Conservation (phyloP, 2,888 invertebrate species). For the Apodemia zela region DNA sequence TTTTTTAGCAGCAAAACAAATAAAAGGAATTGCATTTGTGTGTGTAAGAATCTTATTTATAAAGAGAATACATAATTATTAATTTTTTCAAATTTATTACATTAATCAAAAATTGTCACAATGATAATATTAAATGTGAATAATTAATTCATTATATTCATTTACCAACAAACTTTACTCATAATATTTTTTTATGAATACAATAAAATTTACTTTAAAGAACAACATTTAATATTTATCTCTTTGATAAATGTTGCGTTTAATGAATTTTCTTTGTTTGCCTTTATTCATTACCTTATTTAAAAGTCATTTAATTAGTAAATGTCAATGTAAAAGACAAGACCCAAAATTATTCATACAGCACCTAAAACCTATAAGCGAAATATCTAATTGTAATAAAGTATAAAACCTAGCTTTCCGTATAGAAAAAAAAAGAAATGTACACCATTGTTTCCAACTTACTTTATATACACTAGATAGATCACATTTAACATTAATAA, state of each 20-base stretch:
- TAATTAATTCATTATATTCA: background rate
- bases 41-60: background rate
- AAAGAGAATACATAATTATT: background rate
- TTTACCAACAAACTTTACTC: too few relatives aligned
- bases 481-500: slow-evolving; percentile 65
- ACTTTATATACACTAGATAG: slow-evolving; percentile 72
- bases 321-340: slow-evolving; percentile 8
- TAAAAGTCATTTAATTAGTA: background rate
- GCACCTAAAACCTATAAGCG: slow-evolving; percentile 46
- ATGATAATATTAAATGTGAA: background rate
- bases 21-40: background rate
- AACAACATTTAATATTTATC: background rate
- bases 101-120: background rate
- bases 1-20: background rate
- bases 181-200: background rate
- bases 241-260: background rate
- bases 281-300: background rate
- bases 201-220: background rate
- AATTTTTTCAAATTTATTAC: background rate
- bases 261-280: background rate
- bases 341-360: slow-evolving; percentile 27
- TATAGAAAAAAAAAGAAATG: slow-evolving; percentile 64
- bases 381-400: slow-evolving; percentile 47
- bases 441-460: slow-evolving; percentile 70
- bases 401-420: slow-evolving; percentile 68